phyloP scores from a whole-genome alignment of 2,888 invertebrate genomes.

The Uropetala carovei region DNA sequence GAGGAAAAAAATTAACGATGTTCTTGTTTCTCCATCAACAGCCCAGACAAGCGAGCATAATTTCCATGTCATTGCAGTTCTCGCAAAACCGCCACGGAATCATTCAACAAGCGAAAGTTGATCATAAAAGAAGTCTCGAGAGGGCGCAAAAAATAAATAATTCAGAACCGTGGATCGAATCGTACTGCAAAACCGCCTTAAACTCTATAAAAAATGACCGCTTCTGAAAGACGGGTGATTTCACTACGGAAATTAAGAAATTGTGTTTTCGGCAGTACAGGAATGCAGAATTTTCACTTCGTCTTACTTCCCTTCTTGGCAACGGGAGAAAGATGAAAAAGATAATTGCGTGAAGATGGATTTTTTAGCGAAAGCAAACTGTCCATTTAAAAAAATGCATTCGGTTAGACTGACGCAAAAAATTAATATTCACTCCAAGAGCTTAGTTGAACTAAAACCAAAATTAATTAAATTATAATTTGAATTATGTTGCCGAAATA shows the following conservation, averaged over 20 bases:
- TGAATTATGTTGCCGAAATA: too few species aligned
- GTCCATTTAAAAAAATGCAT: too few species aligned
- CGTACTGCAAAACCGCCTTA: neutral
- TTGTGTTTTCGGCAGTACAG: neutral
- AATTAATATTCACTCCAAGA: too few species aligned
- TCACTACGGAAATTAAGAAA: conserved; percentile 18
- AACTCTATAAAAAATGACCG: neutral
- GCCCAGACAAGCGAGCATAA: neutral
- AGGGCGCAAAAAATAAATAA: neutral
- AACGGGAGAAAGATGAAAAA: too few species aligned
- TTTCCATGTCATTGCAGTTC: conserved; percentile 22
- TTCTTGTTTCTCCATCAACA: neutral
- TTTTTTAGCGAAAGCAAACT: too few species aligned
- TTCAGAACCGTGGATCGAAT: neutral
- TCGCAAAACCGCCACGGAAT: neutral
- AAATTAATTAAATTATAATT: too few species aligned
- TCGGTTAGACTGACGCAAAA: too few species aligned
- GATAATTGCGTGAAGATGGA: too few species aligned
- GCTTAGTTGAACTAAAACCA: too few species aligned
- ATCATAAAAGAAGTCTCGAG: conserved; percentile 3
- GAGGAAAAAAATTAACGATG: conserved; percentile 6
- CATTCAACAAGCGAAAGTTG: neutral
- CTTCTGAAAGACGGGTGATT: neutral
- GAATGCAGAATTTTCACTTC: neutral
- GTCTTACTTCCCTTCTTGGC: neutral